Base-by-base conservation (phyloP, 2,888 invertebrate genomes). In the Agonopterix alstromeriana region DNA sequence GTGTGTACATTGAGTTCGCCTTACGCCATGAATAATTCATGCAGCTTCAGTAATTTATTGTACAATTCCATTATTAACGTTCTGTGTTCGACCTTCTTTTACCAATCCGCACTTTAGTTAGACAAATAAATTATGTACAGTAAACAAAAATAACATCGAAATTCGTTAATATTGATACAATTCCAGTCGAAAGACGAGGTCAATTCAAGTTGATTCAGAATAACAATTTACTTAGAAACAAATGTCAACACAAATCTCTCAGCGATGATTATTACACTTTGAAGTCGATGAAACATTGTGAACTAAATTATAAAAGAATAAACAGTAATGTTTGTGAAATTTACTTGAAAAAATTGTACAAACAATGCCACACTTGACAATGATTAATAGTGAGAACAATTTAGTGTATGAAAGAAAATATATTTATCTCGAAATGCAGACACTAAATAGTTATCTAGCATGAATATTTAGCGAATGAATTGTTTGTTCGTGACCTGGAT, bases 401-500 rank as follows among this genome's bases (percentile, higher is more conserved):
- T 42, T 54, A 53, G 47, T 55, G 56, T 55, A 47, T 47, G 51
- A 49, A 53, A 42, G 47, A 56, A 45, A 38, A 38, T 38, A 41
- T 9, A 46, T 40, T 41, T 43, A 50, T 52, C 58, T 53, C 51
- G 53, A 56, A 54, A 53, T 54, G 57, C 60, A 61, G 61, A 60
- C 54, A 53, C 54, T 55, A 54, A 59, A 58, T 64, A 65, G 68
- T 58, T 58, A 59, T 54, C 58, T 57, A 59, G 54, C 51, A 67
- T 72, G 73, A 77, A 77, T 76, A 79, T 75, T 71, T 70, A 70
- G 66, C 65, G 65, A 55, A 53, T 57, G 67, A 70, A 71, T 69
- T 68, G 70, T 75, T 69, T 70, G 74, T 70, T 78, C 77, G 79
- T 82, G 82, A 81, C 77, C 76, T 76, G 77, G 75, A 79, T 82